Evolutionary conservation across 2,888 invertebrate genomes (phyloP).

Genomic region (Ochropleura plecta): DNA sequence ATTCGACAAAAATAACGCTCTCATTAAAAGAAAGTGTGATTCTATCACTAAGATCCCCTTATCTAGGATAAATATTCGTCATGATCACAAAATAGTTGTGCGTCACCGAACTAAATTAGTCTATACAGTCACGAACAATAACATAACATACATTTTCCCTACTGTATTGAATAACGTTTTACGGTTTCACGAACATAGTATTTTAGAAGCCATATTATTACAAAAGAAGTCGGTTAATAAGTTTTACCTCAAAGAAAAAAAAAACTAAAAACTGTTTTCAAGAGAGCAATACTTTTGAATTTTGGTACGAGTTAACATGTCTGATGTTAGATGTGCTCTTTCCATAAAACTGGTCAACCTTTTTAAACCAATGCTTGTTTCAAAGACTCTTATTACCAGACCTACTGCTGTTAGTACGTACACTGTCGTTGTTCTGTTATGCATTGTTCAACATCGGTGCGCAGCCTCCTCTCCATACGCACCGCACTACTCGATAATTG

Average conservation of each 20-base stretch:
- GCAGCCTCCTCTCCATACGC: slow-evolving; percentile 67
- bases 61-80: background rate
- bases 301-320: no score
- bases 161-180: no score
- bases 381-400: background rate
- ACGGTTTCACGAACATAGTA: no score
- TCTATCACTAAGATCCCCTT: background rate
- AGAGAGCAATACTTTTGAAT: no score
- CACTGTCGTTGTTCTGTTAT: slow-evolving; percentile 70
- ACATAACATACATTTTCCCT: no score
- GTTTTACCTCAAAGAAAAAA: no score
- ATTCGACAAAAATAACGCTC: no score
- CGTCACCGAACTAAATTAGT: background rate
- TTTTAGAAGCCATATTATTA: no score
- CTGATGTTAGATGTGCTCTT: background rate
- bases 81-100: background rate
- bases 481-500: slow-evolving; percentile 78
- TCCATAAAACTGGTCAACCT: background rate
- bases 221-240: no score
- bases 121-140: no score
- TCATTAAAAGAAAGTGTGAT: no score
- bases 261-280: no score
- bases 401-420: slow-evolving; percentile 12
- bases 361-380: background rate
- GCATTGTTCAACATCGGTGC: slow-evolving; percentile 79